Evolutionary conservation across 2,113 vertebrate genomes (phyloP), one percentile per base, ranked within the genome.

Genomic region (Phaethon lepturus): DNA sequence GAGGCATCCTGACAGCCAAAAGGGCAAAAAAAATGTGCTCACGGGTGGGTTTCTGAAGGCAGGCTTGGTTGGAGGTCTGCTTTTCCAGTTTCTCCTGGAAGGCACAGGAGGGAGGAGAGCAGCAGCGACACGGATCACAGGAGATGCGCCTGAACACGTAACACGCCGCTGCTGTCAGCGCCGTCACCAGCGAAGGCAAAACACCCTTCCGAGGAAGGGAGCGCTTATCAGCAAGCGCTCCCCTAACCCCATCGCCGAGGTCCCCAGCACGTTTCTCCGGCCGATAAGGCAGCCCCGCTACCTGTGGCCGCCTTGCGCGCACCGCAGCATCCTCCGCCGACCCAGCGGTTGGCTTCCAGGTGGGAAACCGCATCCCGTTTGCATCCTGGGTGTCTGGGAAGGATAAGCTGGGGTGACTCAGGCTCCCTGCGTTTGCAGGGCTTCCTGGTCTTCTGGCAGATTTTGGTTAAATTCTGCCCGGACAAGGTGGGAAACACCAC

Each of bases 291-390:
- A 26, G 42, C 26, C n/a, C 1, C 38, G 13, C 22, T 62, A 10
- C 40, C 55, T 1, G 0, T 13, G 19, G 18, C 50, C 20, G 72
- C 35, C 23, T 74, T 29, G 0, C 1, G 1, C 12, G 50, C 23
- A 8, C 35, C 2, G 2, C 20, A 17, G 71, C 40, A 29, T 60
- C 75, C 42, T 52, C 18, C 11, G 1, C 9, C 2, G 13, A 17
- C 11, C 58, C 49, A 17, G 3, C 29, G 19, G 10, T 23, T 67
- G 45, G 31, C 40, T 66, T 83, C 74, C 44, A 40, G 13, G 4
- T n/a, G 23, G 29, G 35, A 13, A 85, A 8, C 3, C 5, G 1
- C 29, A 7, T 66, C 64, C 73, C 0, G 0, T 28, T 24, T 42
- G n/a, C n/a, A 5, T 44, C 20, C 52, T 59, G 63, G 6, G 15